Evolutionary conservation across 1,140 invertebrate species (phyloP).

Genomic region (Lasioglossum albipes): DNA sequence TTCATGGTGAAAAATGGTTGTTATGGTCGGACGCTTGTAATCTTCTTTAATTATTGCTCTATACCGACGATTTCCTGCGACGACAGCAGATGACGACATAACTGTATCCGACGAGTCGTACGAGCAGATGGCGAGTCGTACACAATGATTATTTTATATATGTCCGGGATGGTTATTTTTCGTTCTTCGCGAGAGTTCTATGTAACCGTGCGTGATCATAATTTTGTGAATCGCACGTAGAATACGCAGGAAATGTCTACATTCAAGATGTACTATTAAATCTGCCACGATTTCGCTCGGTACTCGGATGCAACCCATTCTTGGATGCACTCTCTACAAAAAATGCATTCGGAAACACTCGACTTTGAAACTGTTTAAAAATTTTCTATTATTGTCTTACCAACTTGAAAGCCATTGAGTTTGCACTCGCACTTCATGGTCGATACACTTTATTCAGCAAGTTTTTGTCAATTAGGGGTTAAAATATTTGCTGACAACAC

Average conservation of each 20-base stretch:
- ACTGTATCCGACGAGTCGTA: slow-evolving; percentile 27
- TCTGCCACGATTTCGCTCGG: slow-evolving; percentile 16
- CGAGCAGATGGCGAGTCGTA: slow-evolving; percentile 1
- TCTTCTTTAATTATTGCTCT: slow-evolving; percentile 38
- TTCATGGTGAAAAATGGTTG: neutral
- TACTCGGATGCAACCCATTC: neutral
- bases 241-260: slow-evolving; percentile 28
- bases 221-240: slow-evolving; percentile 35
- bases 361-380: no score
- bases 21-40: slow-evolving; percentile 9
- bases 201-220: slow-evolving; percentile 42
- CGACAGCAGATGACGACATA: slow-evolving; percentile 38
- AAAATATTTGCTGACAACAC: no score
- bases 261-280: slow-evolving; percentile 24
- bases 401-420: no score
- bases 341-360: no score
- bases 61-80: slow-evolving; percentile 16
- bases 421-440: no score
- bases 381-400: no score
- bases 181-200: neutral
- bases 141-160: neutral
- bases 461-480: no score
- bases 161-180: neutral
- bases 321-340: no score
- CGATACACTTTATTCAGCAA: no score